Percentiles rank a stretch among this genome's conserved stretches.
Conservation (phyloP, 2,888 invertebrate genomes). For the Zonitis immaculata region DNA sequence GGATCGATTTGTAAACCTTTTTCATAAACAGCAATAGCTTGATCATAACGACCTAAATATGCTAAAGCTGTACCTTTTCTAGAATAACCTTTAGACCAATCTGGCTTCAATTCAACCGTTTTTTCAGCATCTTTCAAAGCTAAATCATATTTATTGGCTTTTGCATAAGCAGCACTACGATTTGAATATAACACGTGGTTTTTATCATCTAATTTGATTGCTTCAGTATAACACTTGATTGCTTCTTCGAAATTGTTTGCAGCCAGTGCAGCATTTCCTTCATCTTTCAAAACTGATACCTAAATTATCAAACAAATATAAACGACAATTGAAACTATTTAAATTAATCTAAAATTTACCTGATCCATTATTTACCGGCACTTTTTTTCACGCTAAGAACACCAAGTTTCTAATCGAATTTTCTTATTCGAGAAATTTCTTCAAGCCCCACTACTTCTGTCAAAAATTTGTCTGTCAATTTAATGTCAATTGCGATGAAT, state of each 20-base stretch:
- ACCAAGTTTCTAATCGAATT: neutral
- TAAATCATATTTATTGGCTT: constrained; percentile 66
- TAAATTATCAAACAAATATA: constrained; percentile 38
- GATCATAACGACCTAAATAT: constrained; percentile 67
- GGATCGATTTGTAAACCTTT: constrained; percentile 70
- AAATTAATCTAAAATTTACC: neutral
- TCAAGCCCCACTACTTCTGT: neutral
- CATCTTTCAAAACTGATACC: constrained; percentile 79
- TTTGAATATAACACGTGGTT: constrained; percentile 91
- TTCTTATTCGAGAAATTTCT: neutral
- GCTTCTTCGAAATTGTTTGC: constrained; percentile 76
- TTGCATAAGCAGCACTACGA: constrained; percentile 86
- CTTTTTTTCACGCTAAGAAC: neutral
- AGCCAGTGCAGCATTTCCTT: constrained; percentile 80
- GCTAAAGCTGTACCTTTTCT: constrained; percentile 83
- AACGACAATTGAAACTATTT: neutral
- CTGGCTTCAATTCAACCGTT: constrained; percentile 73
- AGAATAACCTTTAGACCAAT: constrained; percentile 86
- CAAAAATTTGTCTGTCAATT: neutral
- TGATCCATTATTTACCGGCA: neutral
- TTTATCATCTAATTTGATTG: constrained; percentile 69
- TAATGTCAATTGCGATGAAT: neutral
- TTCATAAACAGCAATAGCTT: constrained; percentile 73
- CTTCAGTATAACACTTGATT: constrained; percentile 72
- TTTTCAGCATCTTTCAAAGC: constrained; percentile 83